These are phyloP conservation scores for Pogonognathellus flavescens DNA, from an alignment of 1,140 invertebrate species.

Conservation along the genomic window DNA sequence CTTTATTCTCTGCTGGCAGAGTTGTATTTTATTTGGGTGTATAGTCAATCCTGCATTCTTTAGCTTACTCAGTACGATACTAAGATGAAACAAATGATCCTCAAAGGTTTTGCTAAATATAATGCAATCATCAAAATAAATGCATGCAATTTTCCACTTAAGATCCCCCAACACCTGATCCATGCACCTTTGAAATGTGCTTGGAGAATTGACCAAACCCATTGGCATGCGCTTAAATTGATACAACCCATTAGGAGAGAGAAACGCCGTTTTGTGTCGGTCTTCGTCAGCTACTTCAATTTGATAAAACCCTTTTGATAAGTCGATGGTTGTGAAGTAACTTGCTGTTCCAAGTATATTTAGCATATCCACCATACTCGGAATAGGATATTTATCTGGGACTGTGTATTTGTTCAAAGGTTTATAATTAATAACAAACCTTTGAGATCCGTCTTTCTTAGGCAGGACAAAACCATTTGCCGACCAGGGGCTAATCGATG, in stretches of 20 bases:
- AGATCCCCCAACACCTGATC: not conserved
- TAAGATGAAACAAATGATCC: slow-evolving; percentile 68
- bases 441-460: slow-evolving; percentile 69
- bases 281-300: slow-evolving; percentile 65
- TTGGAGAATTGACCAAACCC: slow-evolving; percentile 67
- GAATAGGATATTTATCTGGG: slow-evolving; percentile 70
- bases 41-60: slow-evolving; percentile 69
- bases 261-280: slow-evolving; percentile 66
- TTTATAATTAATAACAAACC: slow-evolving; percentile 71
- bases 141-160: slow-evolving; percentile 68
- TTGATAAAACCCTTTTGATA: slow-evolving; percentile 68
- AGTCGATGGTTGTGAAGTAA: slow-evolving; percentile 72
- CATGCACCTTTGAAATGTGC: slow-evolving; percentile 69
- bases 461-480: slow-evolving; percentile 70
- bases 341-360: slow-evolving; percentile 68
- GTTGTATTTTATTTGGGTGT: slow-evolving; percentile 65
- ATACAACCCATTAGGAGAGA: slow-evolving; percentile 69
- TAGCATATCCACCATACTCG: slow-evolving; percentile 71
- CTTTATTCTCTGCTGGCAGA: not conserved
- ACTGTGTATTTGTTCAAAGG: slow-evolving; percentile 70
- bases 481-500: slow-evolving; percentile 70
- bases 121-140: slow-evolving; percentile 67
- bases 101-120: slow-evolving; percentile 47
- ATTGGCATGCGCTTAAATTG: slow-evolving; percentile 68
- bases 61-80: slow-evolving; percentile 68